These are phyloP conservation scores for Lepas anatifera DNA, from an alignment of 2,888 invertebrate genomes.

Conservation along the genomic window DNA sequence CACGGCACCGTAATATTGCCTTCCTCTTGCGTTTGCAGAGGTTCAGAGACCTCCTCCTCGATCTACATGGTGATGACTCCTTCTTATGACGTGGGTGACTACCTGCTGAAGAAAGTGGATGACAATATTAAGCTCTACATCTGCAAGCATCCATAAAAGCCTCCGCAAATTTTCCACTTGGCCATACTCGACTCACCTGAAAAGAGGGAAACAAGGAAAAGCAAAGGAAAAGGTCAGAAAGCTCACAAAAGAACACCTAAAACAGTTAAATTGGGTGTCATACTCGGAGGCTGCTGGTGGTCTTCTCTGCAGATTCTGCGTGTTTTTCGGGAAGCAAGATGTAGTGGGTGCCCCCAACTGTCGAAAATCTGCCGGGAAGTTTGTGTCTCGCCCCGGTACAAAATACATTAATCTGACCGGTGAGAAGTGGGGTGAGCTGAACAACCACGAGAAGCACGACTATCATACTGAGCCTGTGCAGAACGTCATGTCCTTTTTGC, in stretches of 20 bases:
- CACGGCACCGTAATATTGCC: too few relatives aligned
- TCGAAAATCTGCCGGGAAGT: not conserved
- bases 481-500: not conserved
- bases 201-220: not conserved
- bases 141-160: not conserved
- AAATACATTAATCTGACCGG: not conserved
- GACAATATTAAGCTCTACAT: not conserved
- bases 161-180: not conserved
- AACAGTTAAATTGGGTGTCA: not conserved
- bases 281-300: not conserved
- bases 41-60: not conserved
- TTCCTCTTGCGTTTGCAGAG: too few relatives aligned
- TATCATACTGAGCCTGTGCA: not conserved
- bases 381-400: not conserved
- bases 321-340: not conserved
- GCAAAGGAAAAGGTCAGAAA: not conserved
- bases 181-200: not conserved
- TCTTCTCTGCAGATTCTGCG: not conserved
- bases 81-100: not conserved
- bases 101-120: not conserved
- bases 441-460: not conserved
- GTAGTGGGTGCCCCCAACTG: not conserved
- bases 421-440: not conserved
- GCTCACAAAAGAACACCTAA: not conserved
- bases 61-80: not conserved